phyloP scores from a whole-genome alignment of 2,113 vertebrate genomes.

The Rattus rattus region DNA sequence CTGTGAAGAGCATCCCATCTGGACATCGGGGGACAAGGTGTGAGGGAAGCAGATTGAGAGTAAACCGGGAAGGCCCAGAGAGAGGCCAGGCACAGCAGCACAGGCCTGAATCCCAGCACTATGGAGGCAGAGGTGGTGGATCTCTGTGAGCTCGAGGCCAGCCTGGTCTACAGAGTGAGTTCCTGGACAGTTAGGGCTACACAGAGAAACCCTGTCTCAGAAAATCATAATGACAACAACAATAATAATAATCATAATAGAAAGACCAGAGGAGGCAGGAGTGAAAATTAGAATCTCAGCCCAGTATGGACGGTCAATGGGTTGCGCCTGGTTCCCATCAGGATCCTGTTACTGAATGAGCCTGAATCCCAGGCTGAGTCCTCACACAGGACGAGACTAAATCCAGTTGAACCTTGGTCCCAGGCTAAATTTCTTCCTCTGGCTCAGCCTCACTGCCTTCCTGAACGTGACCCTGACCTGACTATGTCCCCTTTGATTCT shows the following conservation, averaged over 20 bases:
- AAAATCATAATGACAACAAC: neutral
- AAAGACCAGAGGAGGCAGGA: no score
- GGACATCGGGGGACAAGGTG: neutral
- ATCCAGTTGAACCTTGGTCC: no score
- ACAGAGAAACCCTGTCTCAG: neutral
- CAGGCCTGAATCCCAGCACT: neutral
- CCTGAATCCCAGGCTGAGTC: neutral
- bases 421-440: neutral
- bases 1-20: constrained; percentile 98
- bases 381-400: neutral
- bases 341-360: neutral
- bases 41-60: neutral
- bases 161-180: neutral
- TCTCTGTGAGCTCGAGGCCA: neutral
- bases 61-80: accelerated
- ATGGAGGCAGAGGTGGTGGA: neutral
- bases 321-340: neutral
- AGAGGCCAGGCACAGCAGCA: neutral
- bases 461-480: no score
- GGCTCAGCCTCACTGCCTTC: neutral
- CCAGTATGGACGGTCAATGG: neutral
- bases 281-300: neutral
- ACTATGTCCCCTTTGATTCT: neutral
- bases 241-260: neutral
- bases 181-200: neutral